Conservation (phyloP, 2,797 vertebrate genomes). For the Hemibagrus guttatus region DNA sequence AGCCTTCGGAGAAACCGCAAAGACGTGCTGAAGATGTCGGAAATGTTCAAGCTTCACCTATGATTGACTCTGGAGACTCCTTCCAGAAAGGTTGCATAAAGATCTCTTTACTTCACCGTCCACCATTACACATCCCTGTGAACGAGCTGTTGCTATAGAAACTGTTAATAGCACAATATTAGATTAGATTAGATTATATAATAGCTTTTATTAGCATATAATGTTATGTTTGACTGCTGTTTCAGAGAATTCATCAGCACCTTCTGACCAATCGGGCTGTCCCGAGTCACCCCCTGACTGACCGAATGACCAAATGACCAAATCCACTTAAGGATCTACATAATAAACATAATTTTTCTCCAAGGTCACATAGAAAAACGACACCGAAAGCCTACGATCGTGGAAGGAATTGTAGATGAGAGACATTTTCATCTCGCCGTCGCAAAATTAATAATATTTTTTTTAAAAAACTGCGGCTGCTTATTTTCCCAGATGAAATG, state of each 20-base stretch:
- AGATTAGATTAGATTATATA: too few species aligned
- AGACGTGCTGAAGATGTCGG: too few species aligned
- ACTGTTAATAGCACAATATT: too few species aligned
- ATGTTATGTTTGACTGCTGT: too few species aligned
- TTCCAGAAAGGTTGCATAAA: too few species aligned
- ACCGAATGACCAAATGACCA: not conserved
- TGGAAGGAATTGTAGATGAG: not conserved
- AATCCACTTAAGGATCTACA: conserved; percentile 14
- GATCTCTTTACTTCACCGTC: too few species aligned
- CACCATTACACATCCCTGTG: too few species aligned
- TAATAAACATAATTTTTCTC: not conserved
- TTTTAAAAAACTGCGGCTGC: too few species aligned
- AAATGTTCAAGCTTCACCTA: too few species aligned
- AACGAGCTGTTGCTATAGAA: not conserved
- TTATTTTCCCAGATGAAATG: conserved; percentile 27
- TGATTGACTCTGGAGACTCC: too few species aligned
- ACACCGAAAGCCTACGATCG: not conserved
- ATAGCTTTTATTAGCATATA: too few species aligned
- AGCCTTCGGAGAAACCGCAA: too few species aligned
- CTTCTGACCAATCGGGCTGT: not conserved
- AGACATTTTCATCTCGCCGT: conserved; percentile 16
- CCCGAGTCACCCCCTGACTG: not conserved
- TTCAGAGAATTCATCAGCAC: not conserved
- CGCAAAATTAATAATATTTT: conserved; percentile 19
- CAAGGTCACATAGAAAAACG: not conserved